Base-by-base conservation (phyloP, 2,113 vertebrate species). In the Erythrocebus patas region DNA sequence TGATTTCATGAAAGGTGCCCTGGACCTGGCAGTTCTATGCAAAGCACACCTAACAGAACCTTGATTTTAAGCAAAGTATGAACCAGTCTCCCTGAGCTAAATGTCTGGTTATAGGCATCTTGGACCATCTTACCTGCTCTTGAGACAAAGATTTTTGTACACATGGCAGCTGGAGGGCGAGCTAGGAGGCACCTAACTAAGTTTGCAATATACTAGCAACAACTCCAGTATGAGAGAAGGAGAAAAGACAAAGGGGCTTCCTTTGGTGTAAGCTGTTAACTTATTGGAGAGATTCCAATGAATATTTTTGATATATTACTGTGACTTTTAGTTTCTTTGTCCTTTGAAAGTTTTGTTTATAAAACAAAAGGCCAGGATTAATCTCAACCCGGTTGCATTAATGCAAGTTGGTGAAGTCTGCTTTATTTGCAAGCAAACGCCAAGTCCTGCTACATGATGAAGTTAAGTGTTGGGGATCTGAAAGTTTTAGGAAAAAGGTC, bases 361-460 rank as follows among this genome's bases (percentile, higher is more conserved):
- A 83, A 94, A 92, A 92, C 70, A 88, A 95, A 88, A 97, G 66
- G 11, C 66, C 32, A 89, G 35, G 57, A 75, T 76, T 75, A 52
- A 52, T 85, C 35, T 88, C 72, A 72, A 35, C 43, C 4, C 11
- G 75, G 4, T 55, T 81, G 13, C 72, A 66, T 79, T 83, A 68
- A 85, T n/a, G 23, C 4, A 66, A 43, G 3, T 13, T 86, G 32
- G 22, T 38, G 20, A 89, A 96, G 70, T 45, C 85, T 48, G 17
- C 38, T 93, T 91, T n/a, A 78, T 96, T 68, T 91, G 11, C 9
- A 89, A 59, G 30, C 89, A 93, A 96, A 92, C 50, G 73, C 2
- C 14, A 79, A 72, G 23, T 86, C 12, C 2, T 82, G 45, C 4
- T 48, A 55, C 3, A 32, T 55, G 45, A 70, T 91, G 52, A 80